Evolutionary conservation across 2,888 invertebrate species (phyloP).

Genomic region (Agrochola macilenta): DNA sequence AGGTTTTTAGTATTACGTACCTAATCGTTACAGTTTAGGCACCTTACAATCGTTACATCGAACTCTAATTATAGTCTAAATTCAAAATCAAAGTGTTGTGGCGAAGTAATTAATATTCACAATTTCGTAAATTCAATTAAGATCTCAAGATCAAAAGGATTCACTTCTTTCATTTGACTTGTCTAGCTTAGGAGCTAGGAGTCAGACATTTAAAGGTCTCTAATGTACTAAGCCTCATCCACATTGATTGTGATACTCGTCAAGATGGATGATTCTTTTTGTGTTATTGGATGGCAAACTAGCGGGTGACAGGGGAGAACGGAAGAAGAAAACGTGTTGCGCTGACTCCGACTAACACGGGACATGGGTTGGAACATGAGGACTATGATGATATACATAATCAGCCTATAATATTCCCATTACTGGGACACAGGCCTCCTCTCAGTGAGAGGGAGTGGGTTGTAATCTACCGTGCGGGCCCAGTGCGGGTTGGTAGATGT

Average conservation of each 20-base stretch:
- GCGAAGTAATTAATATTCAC: constrained; percentile 68
- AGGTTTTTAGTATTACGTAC: constrained; percentile 5
- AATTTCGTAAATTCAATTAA: constrained; percentile 76
- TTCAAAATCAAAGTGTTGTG: constrained; percentile 64
- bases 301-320: neutral
- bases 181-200: constrained; percentile 63
- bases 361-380: too few species aligned
- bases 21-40: neutral
- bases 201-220: constrained; percentile 51
- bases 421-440: too few species aligned
- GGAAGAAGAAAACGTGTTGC: neutral
- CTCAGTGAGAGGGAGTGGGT: too few species aligned
- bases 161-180: constrained; percentile 72
- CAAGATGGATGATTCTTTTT: neutral
- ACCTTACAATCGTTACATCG: constrained; percentile 7
- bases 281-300: neutral
- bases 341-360: too few species aligned
- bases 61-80: constrained; percentile 67
- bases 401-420: too few species aligned
- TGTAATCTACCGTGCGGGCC: too few species aligned
- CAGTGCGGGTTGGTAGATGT: too few species aligned
- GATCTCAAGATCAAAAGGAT: constrained; percentile 76
- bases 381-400: too few species aligned
- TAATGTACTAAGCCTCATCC: neutral
- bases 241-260: neutral